Percentiles rank a stretch among this genome's conserved stretches.
Evolutionary conservation across 1,140 invertebrate genomes (phyloP).

Genomic region (Brachystomella parvula): DNA sequence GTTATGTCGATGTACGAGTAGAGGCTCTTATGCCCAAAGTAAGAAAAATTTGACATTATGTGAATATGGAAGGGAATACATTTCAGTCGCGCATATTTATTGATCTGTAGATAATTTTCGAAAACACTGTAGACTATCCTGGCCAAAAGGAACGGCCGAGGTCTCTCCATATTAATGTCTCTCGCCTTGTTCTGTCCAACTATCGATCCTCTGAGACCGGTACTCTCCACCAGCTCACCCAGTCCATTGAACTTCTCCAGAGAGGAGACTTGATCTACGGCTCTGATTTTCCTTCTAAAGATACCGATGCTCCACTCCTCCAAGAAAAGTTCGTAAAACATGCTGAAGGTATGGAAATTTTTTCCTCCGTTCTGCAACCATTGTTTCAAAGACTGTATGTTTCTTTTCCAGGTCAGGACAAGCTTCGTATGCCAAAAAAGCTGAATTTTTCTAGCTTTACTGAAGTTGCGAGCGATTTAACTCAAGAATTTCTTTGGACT

Average conservation of each 20-base stretch:
- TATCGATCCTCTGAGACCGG: slow-evolving; percentile 56
- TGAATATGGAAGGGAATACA: not conserved
- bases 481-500: slow-evolving; percentile 65
- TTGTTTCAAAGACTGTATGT: not conserved
- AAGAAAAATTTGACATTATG: slow-evolving; percentile 40
- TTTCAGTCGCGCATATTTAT: too few relatives aligned
- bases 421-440: slow-evolving; percentile 12
- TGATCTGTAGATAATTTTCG: slow-evolving; percentile 62
- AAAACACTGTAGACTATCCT: slow-evolving; percentile 58
- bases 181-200: slow-evolving; percentile 65
- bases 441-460: slow-evolving; percentile 25
- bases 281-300: slow-evolving; percentile 60
- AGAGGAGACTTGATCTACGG: slow-evolving; percentile 64
- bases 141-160: slow-evolving; percentile 71
- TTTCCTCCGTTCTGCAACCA: not conserved
- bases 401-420: slow-evolving; percentile 20
- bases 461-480: slow-evolving; percentile 41
- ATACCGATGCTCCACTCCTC: slow-evolving; percentile 57
- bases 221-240: slow-evolving; percentile 61
- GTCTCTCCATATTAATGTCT: slow-evolving; percentile 70
- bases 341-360: slow-evolving; percentile 51
- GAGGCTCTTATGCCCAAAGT: slow-evolving; percentile 87
- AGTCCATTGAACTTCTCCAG: slow-evolving; percentile 63
- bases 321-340: slow-evolving; percentile 67
- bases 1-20: slow-evolving; percentile 73